A percentile compares a stretch with the other conserved stretches of the same genome.
Conservation (phyloP, 2,888 invertebrate species). For the Eilema depressum region DNA sequence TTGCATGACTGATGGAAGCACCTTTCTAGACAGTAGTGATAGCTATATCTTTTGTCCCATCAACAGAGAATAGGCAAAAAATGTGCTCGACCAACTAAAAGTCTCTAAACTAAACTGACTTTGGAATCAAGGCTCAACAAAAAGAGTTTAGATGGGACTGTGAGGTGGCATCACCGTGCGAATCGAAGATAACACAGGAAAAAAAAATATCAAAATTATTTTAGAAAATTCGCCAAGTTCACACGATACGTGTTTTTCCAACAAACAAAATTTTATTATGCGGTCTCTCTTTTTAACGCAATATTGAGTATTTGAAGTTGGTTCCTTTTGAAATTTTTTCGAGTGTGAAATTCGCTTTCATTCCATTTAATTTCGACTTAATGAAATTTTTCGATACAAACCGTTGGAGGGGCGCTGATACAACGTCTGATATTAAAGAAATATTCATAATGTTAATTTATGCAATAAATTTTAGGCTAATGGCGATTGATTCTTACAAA, state of each 20-base stretch:
- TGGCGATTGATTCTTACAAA: constrained; percentile 10
- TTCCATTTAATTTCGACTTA: constrained; percentile 76
- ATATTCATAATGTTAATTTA: constrained; percentile 68
- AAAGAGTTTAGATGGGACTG: not conserved
- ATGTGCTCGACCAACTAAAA: no score
- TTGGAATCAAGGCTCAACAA: not conserved
- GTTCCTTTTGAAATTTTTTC: constrained; percentile 77
- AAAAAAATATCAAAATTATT: not conserved
- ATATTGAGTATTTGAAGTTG: constrained; percentile 74
- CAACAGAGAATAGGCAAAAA: not conserved
- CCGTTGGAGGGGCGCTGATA: constrained; percentile 48
- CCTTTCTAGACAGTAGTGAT: no score
- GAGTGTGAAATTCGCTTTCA: constrained; percentile 78
- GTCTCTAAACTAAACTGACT: no score
- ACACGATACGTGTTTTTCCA: constrained; percentile 42
- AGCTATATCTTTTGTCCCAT: not conserved
- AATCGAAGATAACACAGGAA: not conserved
- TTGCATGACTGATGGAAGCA: no score
- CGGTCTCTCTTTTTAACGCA: constrained; percentile 74
- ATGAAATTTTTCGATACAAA: constrained; percentile 77
- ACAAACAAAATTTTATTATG: constrained; percentile 77
- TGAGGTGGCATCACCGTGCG: not conserved
- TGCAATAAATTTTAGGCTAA: constrained; percentile 55
- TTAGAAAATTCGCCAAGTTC: constrained; percentile 35
- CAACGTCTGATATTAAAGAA: constrained; percentile 54